These are phyloP conservation scores for Pterostichus madidus DNA, from an alignment of 2,888 invertebrate genomes.

Conservation along the genomic window DNA sequence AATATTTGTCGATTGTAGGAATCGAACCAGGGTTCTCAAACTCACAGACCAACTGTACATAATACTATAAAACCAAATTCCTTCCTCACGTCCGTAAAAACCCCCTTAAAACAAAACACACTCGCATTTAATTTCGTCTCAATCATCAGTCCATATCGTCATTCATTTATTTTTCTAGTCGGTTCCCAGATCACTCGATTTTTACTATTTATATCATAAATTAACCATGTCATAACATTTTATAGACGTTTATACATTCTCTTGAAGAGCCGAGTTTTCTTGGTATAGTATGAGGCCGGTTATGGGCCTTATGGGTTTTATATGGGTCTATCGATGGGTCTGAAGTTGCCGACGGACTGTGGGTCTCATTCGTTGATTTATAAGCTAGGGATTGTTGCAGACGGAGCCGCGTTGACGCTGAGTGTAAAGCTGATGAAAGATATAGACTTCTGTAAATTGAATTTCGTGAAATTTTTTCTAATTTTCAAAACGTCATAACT, in stretches of 20 bases:
- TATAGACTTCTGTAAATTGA: no score
- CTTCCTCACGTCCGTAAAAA: no score
- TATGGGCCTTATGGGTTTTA: conserved; percentile 15
- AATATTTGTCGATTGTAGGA: no score
- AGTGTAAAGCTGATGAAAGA: no score
- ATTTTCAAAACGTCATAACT: no score
- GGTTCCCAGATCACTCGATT: conserved; percentile 2
- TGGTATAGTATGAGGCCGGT: neutral
- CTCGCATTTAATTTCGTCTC: no score
- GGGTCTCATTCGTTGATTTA: conserved; percentile 3
- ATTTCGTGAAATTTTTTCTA: no score
- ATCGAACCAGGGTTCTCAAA: no score
- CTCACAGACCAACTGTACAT: no score
- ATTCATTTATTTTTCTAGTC: conserved; percentile 2
- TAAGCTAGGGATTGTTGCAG: neutral
- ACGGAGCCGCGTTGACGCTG: neutral
- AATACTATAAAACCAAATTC: no score
- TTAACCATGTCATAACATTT: conserved; percentile 19
- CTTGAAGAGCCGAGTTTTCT: neutral
- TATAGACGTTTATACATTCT: neutral
- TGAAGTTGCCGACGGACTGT: conserved; percentile 9
- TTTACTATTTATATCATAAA: conserved; percentile 29
- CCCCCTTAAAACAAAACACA: no score
- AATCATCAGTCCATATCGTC: no score
- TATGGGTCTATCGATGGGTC: conserved; percentile 15